These are phyloP conservation scores for Diacarnus erythraeanus DNA, from an alignment of 37 sponge, comb jelly and placozoan species.

Conservation along the genomic window DNA sequence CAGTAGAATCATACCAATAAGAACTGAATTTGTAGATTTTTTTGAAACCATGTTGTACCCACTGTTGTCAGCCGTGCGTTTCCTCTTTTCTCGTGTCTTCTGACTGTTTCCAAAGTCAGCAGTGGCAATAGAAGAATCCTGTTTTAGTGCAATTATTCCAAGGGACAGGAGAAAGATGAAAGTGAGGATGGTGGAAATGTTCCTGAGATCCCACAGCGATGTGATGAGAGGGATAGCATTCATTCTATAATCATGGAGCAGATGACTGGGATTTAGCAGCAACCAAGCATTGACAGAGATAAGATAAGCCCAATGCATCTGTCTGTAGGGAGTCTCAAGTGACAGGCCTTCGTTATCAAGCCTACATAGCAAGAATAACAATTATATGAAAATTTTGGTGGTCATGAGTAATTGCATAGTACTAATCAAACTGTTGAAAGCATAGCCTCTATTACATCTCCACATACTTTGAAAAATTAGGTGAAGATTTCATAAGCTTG, in stretches of 20 bases:
- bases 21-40: background rate
- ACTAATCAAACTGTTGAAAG: background rate
- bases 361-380: conserved; percentile 12
- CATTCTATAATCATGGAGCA: conserved; percentile 92
- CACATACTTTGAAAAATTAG: conserved; percentile 38
- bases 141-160: background rate
- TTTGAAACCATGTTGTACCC: background rate
- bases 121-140: background rate
- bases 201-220: conserved; percentile 62
- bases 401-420: background rate
- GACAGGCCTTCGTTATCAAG: conserved; percentile 81
- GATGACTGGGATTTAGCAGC: conserved; percentile 65
- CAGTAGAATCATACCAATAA: conserved; percentile 74
- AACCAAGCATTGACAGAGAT: conserved; percentile 74
- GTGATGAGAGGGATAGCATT: conserved; percentile 82
- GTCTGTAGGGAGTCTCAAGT: conserved; percentile 66
- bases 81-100: background rate
- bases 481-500: conserved; percentile 28
- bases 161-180: conserved; percentile 21
- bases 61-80: background rate
- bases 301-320: conserved; percentile 83
- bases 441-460: background rate
- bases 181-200: conserved; percentile 56
- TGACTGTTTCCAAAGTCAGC: background rate
- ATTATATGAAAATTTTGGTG: too few relatives aligned